Base-by-base conservation (phyloP, 2,888 invertebrate genomes). In the Epirrhoe tristata region DNA sequence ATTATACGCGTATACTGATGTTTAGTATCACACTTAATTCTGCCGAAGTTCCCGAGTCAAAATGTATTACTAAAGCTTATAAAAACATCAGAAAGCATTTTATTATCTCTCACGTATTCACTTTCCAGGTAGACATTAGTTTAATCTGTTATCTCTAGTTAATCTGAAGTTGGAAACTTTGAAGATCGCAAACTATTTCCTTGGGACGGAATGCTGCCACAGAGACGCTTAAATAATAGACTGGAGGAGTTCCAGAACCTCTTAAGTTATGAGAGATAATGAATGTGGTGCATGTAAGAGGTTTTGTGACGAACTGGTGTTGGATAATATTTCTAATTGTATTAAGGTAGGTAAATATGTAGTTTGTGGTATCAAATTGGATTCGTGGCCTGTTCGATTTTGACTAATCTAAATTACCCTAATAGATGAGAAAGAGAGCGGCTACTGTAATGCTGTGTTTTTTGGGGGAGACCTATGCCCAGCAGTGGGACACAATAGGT, bases 111-210 rank as follows among this genome's bases (percentile, higher is more conserved):
- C 48, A 66, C 63, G 50, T 67, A 59, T 63, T 34, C 63, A 73
- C 59, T 69, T 73, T 36, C 52, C 54, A 67, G 63, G 67, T 68
- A 68, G 55, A 66, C 61, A 63, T 61, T 57, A 70, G 79, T 85
- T 84, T 85, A 85, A 85, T 87, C 81, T 86, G 78, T 81, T 81
- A 84, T 71, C 81, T 79, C 79, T 72, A 79, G 81, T 78, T 79
- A 78, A 82, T 81, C 79, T 78, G 60, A 63, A 70, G 70, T 72
- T 70, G 59, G 72, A 72, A 74, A 74, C 73, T 69, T 58, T 78
- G 79, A 79, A 83, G 82, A 84, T 79, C 78, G 80, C 77, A 77
- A 87, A 88, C 86, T 86, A 85, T 87, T 83, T 83, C 80, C 71
- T 66, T 68, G 73, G 78, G 78, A 80, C 73, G 81, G 82, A 83